Evolutionary conservation across 1,140 invertebrate genomes (phyloP).

Genomic region (Hypsibius dujardini): DNA sequence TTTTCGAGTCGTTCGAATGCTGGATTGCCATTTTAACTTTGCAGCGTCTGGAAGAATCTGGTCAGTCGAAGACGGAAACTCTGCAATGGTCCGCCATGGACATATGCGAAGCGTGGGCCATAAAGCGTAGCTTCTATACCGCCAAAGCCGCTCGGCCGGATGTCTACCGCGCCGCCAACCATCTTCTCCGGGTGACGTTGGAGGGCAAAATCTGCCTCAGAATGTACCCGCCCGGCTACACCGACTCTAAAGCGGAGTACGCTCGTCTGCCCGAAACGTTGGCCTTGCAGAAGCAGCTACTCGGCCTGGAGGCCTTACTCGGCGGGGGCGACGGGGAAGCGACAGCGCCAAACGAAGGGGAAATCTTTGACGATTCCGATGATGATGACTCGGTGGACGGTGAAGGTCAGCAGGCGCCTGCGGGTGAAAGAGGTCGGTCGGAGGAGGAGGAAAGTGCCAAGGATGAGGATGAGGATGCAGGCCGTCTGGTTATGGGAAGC

Average conservation of each 20-base stretch:
- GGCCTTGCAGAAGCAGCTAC: not conserved
- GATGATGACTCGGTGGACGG: not conserved
- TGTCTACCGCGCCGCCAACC: constrained; percentile 71
- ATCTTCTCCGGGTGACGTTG: constrained; percentile 61
- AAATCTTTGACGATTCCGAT: no score
- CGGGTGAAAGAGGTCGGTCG: no score
- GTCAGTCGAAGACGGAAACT: no score
- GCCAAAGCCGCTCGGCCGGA: constrained; percentile 67
- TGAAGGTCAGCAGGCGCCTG: not conserved
- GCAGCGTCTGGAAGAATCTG: no score
- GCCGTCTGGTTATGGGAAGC: not conserved
- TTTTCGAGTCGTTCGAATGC: no score
- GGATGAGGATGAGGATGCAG: not conserved
- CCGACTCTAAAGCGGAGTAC: not conserved
- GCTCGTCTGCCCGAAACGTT: not conserved
- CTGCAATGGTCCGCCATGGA: constrained; percentile 65
- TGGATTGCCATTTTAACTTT: no score
- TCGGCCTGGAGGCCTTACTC: not conserved
- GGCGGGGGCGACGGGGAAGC: not conserved
- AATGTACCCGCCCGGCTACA: not conserved
- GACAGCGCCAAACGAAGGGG: not conserved
- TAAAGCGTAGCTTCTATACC: constrained; percentile 62
- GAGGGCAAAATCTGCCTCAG: constrained; percentile 42
- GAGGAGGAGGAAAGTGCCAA: not conserved
- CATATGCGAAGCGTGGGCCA: constrained; percentile 75